phyloP scores from a whole-genome alignment of 2,888 invertebrate genomes.

The Amphiduros pacificus region DNA sequence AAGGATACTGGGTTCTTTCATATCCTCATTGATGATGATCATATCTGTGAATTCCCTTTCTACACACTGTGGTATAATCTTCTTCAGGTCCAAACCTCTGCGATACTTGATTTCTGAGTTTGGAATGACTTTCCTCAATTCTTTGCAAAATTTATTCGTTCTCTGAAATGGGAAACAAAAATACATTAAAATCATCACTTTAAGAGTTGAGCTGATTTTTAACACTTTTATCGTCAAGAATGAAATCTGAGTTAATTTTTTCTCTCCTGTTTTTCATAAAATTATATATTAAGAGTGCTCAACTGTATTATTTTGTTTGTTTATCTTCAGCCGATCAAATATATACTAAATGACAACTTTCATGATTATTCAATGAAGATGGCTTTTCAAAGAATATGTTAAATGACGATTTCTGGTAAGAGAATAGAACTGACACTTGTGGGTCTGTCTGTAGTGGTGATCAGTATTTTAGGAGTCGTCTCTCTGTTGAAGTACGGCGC shows the following conservation, averaged over 20 bases:
- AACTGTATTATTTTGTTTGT: too few species aligned
- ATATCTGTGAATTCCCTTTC: constrained; percentile 65
- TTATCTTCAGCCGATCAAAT: too few species aligned
- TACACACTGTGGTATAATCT: constrained; percentile 84
- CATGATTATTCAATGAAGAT: too few species aligned
- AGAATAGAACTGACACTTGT: constrained; percentile 68
- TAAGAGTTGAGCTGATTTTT: too few species aligned
- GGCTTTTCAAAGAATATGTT: too few species aligned
- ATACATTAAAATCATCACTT: neutral
- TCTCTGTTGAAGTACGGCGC: constrained; percentile 81
- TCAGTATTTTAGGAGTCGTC: constrained; percentile 92
- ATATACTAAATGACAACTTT: too few species aligned
- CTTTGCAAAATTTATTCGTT: constrained; percentile 89
- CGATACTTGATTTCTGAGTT: constrained; percentile 86
- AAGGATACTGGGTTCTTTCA: constrained; percentile 78
- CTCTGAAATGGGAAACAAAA: constrained; percentile 64
- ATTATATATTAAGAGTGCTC: too few species aligned
- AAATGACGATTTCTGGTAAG: too few species aligned
- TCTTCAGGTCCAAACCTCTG: constrained; percentile 87
- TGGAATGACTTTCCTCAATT: constrained; percentile 87
- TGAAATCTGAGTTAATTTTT: too few species aligned
- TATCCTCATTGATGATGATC: constrained; percentile 81
- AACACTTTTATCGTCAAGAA: too few species aligned
- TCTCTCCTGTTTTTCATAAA: too few species aligned
- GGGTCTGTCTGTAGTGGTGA: constrained; percentile 93